Evolutionary conservation across 2,797 vertebrate genomes (phyloP).

Genomic region (Hydrocynus forskahlii): DNA sequence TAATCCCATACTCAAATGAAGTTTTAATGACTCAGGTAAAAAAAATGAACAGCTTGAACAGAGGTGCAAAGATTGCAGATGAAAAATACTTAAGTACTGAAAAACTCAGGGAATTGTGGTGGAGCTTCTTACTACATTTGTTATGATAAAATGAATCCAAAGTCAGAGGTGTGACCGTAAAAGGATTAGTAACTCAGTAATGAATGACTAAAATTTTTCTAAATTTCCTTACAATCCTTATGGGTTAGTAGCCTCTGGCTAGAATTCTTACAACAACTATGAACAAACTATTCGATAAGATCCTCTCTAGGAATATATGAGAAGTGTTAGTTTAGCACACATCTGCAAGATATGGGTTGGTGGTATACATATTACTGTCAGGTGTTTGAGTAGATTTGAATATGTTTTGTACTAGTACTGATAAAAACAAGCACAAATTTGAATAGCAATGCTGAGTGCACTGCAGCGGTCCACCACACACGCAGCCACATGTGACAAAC

Average conservation of each 20-base stretch:
- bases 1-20: no score
- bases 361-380: background rate
- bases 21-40: no score
- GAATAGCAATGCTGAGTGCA: background rate
- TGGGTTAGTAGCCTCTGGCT: background rate
- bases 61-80: no score
- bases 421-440: constrained; percentile 5
- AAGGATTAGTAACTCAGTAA: no score
- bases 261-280: background rate
- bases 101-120: no score
- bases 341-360: background rate
- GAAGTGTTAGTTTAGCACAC: background rate
- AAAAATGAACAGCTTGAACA: no score
- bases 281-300: background rate
- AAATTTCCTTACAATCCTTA: no score
- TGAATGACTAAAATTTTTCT: no score
- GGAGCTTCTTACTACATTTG: no score
- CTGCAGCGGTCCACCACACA: constrained; percentile 11
- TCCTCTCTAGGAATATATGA: background rate
- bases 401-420: background rate
- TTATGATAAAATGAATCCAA: no score
- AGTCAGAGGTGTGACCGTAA: no score
- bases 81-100: no score
- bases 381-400: background rate
- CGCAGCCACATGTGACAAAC: background rate